Base-by-base conservation (phyloP, 2,888 invertebrate genomes). In the Trachelus troglodyta region DNA sequence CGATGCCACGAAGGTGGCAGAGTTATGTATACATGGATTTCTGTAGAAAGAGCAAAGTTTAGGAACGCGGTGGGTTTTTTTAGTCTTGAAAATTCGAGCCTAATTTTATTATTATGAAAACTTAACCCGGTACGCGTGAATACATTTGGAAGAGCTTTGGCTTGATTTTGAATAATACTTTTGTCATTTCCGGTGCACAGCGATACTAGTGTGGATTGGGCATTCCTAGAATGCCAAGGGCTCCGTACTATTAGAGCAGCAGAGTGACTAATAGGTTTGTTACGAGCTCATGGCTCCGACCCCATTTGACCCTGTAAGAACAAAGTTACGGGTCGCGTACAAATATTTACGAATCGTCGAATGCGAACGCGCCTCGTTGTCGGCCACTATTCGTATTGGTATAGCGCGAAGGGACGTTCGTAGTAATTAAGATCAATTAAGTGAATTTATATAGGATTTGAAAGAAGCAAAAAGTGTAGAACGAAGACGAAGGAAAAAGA, bases 231-330 rank as follows among this genome's bases (percentile, higher is more conserved):
- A 71, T 71, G 34, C 33, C 33, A 31, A 71, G 71, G 23, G 71
- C 33, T 31, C 31, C 31, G 15, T 71, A 31, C 71, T 31, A 34
- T 33, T 34, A 34, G 34, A 77, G 76, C 77, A 77, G 77, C 69
- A 76, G 56, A 81, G 80, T 82, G 84, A 84, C 85, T 84, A 85
- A 85, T 84, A 81, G 82, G 80, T 84, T 86, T 80, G 83, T 83
- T 80, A 78, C 83, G 79, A 84, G 79, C 81, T 56, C 23, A 56
- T 23, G 56, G 56, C 9, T 56, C 77, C 77, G 83, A 85, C 85
- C 85, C 80, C 83, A 80, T 81, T 83, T 84, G 81, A 85, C 85
- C 85, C 81, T 80, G 77, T 30, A 71, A 34, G 34, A 71, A n/a
- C 33, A 1, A 31, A 71, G 71, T 81, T 83, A 76, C 83, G 79